phyloP scores from a whole-genome alignment of 2,797 vertebrate genomes.

The Falco berigora region DNA sequence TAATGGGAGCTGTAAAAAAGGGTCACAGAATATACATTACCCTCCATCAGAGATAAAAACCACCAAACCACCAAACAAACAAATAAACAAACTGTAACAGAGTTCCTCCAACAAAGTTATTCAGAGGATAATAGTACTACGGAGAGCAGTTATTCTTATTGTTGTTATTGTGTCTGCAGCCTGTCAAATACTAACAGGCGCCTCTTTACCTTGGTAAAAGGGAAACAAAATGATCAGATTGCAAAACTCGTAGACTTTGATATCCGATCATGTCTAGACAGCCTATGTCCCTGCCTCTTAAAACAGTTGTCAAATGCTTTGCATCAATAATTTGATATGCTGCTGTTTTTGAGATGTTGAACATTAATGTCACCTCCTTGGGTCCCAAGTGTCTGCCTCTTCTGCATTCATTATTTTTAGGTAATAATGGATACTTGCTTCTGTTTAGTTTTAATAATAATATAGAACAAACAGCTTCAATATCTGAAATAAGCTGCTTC shows the following conservation, averaged over 20 bases:
- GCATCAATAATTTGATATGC: constrained; percentile 73
- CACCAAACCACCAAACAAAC: not conserved
- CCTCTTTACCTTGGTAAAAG: constrained; percentile 64
- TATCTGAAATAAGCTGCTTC: constrained; percentile 6
- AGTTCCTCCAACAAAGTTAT: constrained; percentile 33
- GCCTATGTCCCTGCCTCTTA: constrained; percentile 62
- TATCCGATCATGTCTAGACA: constrained; percentile 76
- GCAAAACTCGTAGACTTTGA: constrained; percentile 66
- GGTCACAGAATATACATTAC: not conserved
- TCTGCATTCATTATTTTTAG: constrained; percentile 30
- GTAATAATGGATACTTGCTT: constrained; percentile 12
- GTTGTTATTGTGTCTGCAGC: constrained; percentile 67
- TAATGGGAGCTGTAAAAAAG: not conserved
- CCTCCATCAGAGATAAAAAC: not conserved
- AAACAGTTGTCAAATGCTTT: constrained; percentile 57
- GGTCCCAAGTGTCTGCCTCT: constrained; percentile 23
- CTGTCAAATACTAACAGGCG: constrained; percentile 70
- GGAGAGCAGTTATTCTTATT: constrained; percentile 9
- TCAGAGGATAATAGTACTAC: not conserved
- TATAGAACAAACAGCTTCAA: not conserved
- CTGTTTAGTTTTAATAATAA: constrained; percentile 50
- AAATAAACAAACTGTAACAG: not conserved
- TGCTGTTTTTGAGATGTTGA: constrained; percentile 72
- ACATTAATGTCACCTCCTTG: constrained; percentile 64
- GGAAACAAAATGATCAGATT: constrained; percentile 74